Base-by-base conservation (phyloP, 2,797 vertebrate species). In the Myotis findleyi region DNA sequence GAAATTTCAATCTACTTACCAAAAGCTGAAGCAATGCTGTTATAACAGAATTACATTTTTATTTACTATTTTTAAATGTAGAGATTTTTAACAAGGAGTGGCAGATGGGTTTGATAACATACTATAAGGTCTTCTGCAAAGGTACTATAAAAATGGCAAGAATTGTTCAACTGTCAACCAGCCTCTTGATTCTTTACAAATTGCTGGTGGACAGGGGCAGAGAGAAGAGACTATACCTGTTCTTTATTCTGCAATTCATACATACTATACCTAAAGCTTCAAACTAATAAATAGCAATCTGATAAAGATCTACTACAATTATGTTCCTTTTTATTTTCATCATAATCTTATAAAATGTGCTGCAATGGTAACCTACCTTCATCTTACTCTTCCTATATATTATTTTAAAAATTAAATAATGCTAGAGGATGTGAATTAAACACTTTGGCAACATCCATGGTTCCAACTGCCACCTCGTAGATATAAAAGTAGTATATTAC, bases 381-480 rank as follows among this genome's bases (percentile, higher is more conserved):
- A 53, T 77, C 64, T 82, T 79, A 76, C 5, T 89, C 21, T 89
- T 86, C 64, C 33, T 92, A 38, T 77, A 47, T 64, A 71, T 75
- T 91, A 62, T 91, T 93, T 95, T 91, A 83, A 96, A 92, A 55
- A 66, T 89, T 68, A 94, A 91, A 77, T 75, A 85, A n/a, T 75
- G 12, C 69, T 64, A 30, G 12, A 84, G 6, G 36, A 14, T 20
- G 68, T 71, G 55, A 89, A 44, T 18, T 80, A 87, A 87, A 51
- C 12, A 89, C 62, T 17, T 27, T 59, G 59, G 71, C 47, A 95
- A 88, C 95, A 87, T 69, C 36, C 30, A 33, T 91, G 83, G 71
- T 89, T 96, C 71, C 68, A 55, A 73, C 71, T 95, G 85, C 82
- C 90, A 77, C 88, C 90, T 96, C 80, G 23, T 96, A 86, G 89